Evolutionary conservation across 35 echinoderm and acorn worm species (phyloP).

Genomic region (Chiridota heheva): DNA sequence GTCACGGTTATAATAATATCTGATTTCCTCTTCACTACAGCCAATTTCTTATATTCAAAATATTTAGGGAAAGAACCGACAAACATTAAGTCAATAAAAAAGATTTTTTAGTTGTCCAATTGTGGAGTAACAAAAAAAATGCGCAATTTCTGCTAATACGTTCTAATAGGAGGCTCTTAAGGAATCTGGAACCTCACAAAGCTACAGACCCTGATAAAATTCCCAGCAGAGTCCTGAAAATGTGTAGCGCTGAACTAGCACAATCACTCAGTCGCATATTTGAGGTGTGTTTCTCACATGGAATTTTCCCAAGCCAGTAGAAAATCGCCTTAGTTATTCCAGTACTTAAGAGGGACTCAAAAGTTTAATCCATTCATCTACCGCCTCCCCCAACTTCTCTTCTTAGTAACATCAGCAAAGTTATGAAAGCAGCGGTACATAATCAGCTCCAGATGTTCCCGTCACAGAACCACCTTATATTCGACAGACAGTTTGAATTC

Average conservation of each 20-base stretch:
- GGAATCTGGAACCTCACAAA: slow-evolving; percentile 33
- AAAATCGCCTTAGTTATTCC: slow-evolving; percentile 53
- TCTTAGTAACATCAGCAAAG: slow-evolving; percentile 49
- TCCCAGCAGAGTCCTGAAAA: slow-evolving; percentile 54
- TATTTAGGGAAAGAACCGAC: too few relatives aligned
- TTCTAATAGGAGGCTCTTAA: too few relatives aligned
- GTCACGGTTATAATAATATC: too few relatives aligned
- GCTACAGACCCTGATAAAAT: slow-evolving; percentile 46
- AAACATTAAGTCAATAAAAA: too few relatives aligned
- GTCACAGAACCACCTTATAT: slow-evolving; percentile 31
- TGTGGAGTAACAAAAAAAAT: too few relatives aligned
- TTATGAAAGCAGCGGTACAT: slow-evolving; percentile 43
- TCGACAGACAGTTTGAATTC: slow-evolving; percentile 34
- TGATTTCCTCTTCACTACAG: too few relatives aligned
- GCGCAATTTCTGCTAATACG: too few relatives aligned
- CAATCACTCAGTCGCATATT: slow-evolving; percentile 22
- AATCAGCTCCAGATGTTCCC: slow-evolving; percentile 43
- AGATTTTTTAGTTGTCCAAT: too few relatives aligned
- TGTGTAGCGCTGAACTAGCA: slow-evolving; percentile 52
- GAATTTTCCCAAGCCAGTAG: slow-evolving; percentile 55
- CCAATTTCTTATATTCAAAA: too few relatives aligned
- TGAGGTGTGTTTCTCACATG: slow-evolving; percentile 49
- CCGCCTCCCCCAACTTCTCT: slow-evolving; percentile 46
- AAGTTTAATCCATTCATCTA: slow-evolving; percentile 30
- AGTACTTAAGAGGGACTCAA: slow-evolving; percentile 51